Conservation (phyloP, 2,888 invertebrate genomes). For the Chrysotoxum bicinctum region DNA sequence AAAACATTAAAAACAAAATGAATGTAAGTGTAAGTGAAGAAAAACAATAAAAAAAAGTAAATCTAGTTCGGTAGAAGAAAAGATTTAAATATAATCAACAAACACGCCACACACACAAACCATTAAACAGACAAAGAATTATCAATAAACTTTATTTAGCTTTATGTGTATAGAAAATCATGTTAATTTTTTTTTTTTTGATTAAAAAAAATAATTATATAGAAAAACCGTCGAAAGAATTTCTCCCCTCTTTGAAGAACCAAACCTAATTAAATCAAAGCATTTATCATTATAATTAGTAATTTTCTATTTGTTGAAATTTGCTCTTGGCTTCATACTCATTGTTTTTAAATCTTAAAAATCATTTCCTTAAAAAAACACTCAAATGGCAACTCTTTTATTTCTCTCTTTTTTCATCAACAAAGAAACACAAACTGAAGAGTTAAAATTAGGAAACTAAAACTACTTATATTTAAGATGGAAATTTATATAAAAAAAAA, state of each 20-base stretch:
- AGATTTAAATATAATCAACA: slow-evolving; percentile 46
- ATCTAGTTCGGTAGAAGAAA: slow-evolving; percentile 67
- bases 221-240: slow-evolving; percentile 58
- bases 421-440: slow-evolving; percentile 71
- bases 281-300: slow-evolving; percentile 62
- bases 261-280: slow-evolving; percentile 62
- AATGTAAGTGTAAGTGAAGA: slow-evolving; percentile 52
- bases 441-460: slow-evolving; percentile 75
- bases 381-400: slow-evolving; percentile 65
- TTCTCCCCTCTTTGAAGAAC: slow-evolving; percentile 57
- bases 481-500: slow-evolving; percentile 72
- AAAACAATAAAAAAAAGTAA: slow-evolving; percentile 63
- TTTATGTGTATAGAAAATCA: slow-evolving; percentile 47
- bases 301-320: slow-evolving; percentile 57
- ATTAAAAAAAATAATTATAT: slow-evolving; percentile 4
- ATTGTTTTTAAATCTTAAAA: slow-evolving; percentile 51
- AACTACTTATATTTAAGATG: slow-evolving; percentile 74
- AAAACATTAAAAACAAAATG: slow-evolving; percentile 32
- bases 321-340: slow-evolving; percentile 57
- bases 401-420: slow-evolving; percentile 48
- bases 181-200: slow-evolving; percentile 16
- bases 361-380: slow-evolving; percentile 69
- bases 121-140: slow-evolving; percentile 30
- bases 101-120: slow-evolving; percentile 34
- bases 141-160: slow-evolving; percentile 43